Percentiles rank a stretch among this genome's conserved stretches.
Evolutionary conservation across 2,797 vertebrate genomes (phyloP).

Genomic region (Parauchenoglanis punctatus): DNA sequence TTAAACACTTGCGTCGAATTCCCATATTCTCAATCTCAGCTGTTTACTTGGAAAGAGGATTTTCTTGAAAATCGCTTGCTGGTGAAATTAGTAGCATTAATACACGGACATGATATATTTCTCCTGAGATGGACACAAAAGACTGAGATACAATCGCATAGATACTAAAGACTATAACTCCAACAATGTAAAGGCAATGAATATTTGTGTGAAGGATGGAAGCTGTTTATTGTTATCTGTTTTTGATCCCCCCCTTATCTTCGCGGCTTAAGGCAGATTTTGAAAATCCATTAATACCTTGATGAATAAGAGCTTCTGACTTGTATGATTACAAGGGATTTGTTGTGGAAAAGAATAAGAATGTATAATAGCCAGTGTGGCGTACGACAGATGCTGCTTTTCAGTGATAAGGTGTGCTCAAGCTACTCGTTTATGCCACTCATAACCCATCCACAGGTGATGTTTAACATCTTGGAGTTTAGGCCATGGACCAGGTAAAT

Average conservation of each 20-base stretch:
- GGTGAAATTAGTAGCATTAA: conserved; percentile 86
- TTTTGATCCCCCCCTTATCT: conserved; percentile 80
- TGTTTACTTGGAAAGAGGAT: conserved; percentile 13
- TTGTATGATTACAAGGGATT: conserved; percentile 87
- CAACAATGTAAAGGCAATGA: conserved; percentile 81
- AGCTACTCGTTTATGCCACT: conserved; percentile 13
- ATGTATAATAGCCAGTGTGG: conserved; percentile 75
- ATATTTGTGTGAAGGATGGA: conserved; percentile 71
- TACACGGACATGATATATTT: conserved; percentile 74
- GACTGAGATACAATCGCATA: conserved; percentile 75
- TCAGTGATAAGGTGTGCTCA: conserved; percentile 61
- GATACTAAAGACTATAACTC: conserved; percentile 76
- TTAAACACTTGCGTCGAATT: not conserved
- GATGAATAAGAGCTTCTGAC: conserved; percentile 86
- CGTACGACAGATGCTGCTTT: conserved; percentile 63
- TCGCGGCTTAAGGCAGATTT: conserved; percentile 86
- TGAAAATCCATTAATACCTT: conserved; percentile 97
- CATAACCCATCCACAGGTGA: not conserved
- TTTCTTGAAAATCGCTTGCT: conserved; percentile 74
- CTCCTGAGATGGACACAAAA: conserved; percentile 75
- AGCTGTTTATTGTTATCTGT: conserved; percentile 85
- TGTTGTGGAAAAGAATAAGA: conserved; percentile 83
- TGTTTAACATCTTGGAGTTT: conserved; percentile 25
- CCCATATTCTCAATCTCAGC: not conserved
- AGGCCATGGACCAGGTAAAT: conserved; percentile 15